These are phyloP conservation scores for Podilymbus podiceps DNA, from an alignment of 2,113 vertebrate species.

Conservation along the genomic window DNA sequence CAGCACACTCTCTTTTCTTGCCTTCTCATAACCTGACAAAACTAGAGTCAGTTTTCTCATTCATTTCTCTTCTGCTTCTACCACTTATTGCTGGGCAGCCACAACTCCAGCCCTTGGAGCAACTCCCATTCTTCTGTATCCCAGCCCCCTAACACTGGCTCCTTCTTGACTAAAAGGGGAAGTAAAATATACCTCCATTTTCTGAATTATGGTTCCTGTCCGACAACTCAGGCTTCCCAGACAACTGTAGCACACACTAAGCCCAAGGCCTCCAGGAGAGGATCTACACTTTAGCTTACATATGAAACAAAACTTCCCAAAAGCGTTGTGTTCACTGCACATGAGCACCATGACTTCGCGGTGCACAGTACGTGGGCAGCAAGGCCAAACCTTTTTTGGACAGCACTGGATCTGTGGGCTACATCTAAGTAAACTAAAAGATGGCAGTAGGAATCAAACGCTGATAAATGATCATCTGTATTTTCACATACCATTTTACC, in stretches of 20 bases:
- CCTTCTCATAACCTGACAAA: background rate
- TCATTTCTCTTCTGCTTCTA: background rate
- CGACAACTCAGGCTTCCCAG: background rate
- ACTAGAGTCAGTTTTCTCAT: background rate
- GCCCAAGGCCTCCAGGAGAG: background rate
- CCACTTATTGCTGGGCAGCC: background rate
- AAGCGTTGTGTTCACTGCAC: background rate
- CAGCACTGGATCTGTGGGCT: background rate
- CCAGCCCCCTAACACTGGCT: background rate
- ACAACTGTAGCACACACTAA: background rate
- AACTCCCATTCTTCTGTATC: background rate
- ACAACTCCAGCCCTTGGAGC: background rate
- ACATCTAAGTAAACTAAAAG: background rate
- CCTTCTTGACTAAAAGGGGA: background rate
- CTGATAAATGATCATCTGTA: background rate
- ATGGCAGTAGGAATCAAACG: background rate
- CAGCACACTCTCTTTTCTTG: background rate
- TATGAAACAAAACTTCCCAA: background rate
- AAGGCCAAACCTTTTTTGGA: background rate
- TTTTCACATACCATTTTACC: background rate
- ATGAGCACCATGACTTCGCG: fast-evolving
- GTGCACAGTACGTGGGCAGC: background rate
- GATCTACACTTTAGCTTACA: background rate
- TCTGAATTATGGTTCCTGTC: background rate
- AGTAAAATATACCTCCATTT: background rate